Evolutionary conservation across 1,140 invertebrate genomes (phyloP), one percentile per base, ranked within the genome.

Genomic region (Parasteatoda tepidariorum): DNA sequence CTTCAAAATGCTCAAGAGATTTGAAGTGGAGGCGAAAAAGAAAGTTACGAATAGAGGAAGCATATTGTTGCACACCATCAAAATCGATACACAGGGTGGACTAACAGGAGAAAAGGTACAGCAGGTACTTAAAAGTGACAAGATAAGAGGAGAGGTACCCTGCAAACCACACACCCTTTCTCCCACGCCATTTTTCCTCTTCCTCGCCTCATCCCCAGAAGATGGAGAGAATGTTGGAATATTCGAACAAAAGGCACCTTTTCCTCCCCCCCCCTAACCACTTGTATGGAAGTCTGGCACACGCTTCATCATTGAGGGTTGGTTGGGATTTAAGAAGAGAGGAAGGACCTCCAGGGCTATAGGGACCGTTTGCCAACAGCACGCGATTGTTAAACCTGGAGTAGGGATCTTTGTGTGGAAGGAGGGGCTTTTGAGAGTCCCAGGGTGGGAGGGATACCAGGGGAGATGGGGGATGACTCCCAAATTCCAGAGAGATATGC

Each of bases 281-380:
- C 38, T 48, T 48, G n/a, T n/a, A n/a, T n/a, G n/a, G n/a, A n/a
- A n/a, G n/a, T n/a, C 38, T 48, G 4, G 38, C 18, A 18, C 38
- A 13, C 9, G 61, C 26, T 31, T 34, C 71, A 61, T 74, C 61
- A 74, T 74, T 74, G 71, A 74, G 57, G 71, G 71, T 38, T 74
- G 71, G 71, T 74, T 33, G 57, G 68, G 70, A 73, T 73, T 73
- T 73, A 59, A 70, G 41, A 41, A 48, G 57, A 38, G 54, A 71
- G 18, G 41, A 22, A 18, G 30, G 26, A 9, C 48, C 71, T 48
- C 33, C 24, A 22, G 71, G 71, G 71, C 71, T 74, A 31, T 28
- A 15, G 71, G 71, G 71, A 74, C 71, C 71, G 71, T 61, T 74
- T 74, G 71, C 30, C 33, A 61, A 22, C 28, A 15, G 22, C 57